Base-by-base conservation (phyloP, 2,797 vertebrate species). In the Pseudomugil gertrudae region DNA sequence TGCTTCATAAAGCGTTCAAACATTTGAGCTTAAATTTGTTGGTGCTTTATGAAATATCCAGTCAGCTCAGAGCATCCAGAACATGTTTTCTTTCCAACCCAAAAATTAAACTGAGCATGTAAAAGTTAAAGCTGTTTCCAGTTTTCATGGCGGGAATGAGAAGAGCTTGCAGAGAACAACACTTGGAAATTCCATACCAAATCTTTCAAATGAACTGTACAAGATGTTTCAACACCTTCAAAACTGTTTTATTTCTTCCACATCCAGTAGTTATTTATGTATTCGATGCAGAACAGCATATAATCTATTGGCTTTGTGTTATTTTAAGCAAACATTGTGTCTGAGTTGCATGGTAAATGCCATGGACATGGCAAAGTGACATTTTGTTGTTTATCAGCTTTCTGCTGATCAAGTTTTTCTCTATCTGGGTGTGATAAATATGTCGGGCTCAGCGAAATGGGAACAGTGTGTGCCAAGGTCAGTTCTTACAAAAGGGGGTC, bases 371-470 rank as follows among this genome's bases (percentile, higher is more conserved):
- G 52, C 74, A 71, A 59, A 57, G 38, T 74, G 76, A 84, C 80
- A 87, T 87, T 43, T 83, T 85, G 67, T 83, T 80, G 74, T 85
- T 87, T 69, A 81, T 87, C 82, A 86, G 78, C 63, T 69, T 76
- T 66, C 47, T 19, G 69, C 59, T 80, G 68, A 45, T 70, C 56
- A 48, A 47, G 53, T n/a, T 68, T 67, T 80, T 57, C 54, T 62
- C 73, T 53, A 64, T 72, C 73, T 84, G 74, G 36, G 62, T 72
- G 54, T 51, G 77, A 89, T 83, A 79, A 83, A 79, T 68, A 70
- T 36, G 69, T 73, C 70, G 26, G 40, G 62, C 70, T 74, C 48
- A 36, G 64, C 61, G 23, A 35, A 57, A 35, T 50, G 23, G 54
- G 40, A 63, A 45, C 69, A 23, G 52, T 55, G 11, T 52, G 64